Conservation (phyloP, 2,888 invertebrate genomes). For the Stenolophus ochropezus region DNA sequence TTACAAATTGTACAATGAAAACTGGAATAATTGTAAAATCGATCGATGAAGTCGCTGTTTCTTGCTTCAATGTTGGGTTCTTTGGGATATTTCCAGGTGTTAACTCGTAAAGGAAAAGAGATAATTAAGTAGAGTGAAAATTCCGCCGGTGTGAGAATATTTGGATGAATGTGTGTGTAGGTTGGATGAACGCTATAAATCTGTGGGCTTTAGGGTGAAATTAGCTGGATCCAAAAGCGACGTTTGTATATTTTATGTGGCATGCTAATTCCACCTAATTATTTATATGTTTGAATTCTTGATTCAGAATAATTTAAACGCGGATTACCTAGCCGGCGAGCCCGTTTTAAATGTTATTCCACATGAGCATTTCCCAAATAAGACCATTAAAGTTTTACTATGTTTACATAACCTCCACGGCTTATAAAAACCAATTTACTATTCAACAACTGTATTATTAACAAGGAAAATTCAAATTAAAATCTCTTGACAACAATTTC, state of each 20-base stretch:
- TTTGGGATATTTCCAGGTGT: too few relatives aligned
- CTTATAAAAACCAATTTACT: slow-evolving; percentile 25
- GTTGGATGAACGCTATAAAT: slow-evolving; percentile 41
- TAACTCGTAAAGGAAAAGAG: too few relatives aligned
- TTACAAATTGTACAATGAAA: too few relatives aligned
- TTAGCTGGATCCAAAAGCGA: slow-evolving; percentile 45
- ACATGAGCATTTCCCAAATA: background rate
- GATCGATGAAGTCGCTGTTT: too few relatives aligned
- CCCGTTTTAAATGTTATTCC: background rate
- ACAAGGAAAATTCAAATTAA: slow-evolving; percentile 43
- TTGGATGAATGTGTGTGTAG: slow-evolving; percentile 31
- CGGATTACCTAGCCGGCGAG: slow-evolving; percentile 29
- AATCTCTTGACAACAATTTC: slow-evolving; percentile 28
- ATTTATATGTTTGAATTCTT: slow-evolving; percentile 46
- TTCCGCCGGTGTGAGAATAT: slow-evolving; percentile 33
- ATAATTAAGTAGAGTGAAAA: too few relatives aligned
- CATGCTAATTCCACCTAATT: slow-evolving; percentile 37
- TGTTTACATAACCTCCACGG: slow-evolving; percentile 4
- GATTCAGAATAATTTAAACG: slow-evolving; percentile 42
- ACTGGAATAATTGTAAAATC: too few relatives aligned
- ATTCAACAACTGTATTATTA: slow-evolving; percentile 33
- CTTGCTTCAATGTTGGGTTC: too few relatives aligned
- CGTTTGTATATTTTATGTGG: slow-evolving; percentile 53
- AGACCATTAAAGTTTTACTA: background rate
- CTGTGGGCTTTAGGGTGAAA: slow-evolving; percentile 47